Base-by-base conservation (phyloP, 2,113 vertebrate species). In the Carettochelys insculpta region DNA sequence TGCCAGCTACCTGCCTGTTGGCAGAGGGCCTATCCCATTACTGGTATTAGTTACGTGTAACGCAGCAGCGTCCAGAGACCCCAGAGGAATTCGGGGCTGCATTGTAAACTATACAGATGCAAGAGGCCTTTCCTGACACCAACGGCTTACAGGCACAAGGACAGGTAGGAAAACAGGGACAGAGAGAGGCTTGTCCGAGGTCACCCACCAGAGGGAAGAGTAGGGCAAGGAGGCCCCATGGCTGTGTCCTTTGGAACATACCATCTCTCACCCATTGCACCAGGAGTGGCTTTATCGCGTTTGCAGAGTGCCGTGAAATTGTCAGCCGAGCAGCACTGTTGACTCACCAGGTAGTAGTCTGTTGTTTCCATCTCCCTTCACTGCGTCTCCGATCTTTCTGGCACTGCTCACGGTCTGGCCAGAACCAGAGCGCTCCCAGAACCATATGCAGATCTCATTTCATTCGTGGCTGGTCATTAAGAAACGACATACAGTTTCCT, bases 321-420 rank as follows among this genome's bases (percentile, higher is more conserved):
- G n/a, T 68, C n/a, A 22, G 52, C 29, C 77, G 75, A 89, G 68
- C 77, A 85, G 51, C 13, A 14, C 83, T 83, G 54, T 73, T 77
- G 52, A 51, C 22, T 3, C 8, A 34, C 92, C 87, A 29, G 77
- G 87, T 52, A 10, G 45, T 34, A 29, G 0, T 1, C 34, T 71
- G 79, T n/a, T 73, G 17, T 96, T 94, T 83, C 73, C 82, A 45
- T 56, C 83, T 80, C 91, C 65, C 86, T 76, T 82, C 75, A 52
- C 0, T 2, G 29, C 48, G 76, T 14, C 47, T 71, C 73, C 85
- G 90, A 19, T 43, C 78, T 29, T 86, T 95, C 83, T 89, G 88
- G 78, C 2, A 5, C 90, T 92, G 90, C 91, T 87, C 80, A 93
- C 93, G 95, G 83, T 94, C 79, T 92, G 89, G 88, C 52, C 43